Percentiles rank a stretch among this genome's conserved stretches.
Conservation (phyloP, 2,797 vertebrate species). For the Siniperca obscura region DNA sequence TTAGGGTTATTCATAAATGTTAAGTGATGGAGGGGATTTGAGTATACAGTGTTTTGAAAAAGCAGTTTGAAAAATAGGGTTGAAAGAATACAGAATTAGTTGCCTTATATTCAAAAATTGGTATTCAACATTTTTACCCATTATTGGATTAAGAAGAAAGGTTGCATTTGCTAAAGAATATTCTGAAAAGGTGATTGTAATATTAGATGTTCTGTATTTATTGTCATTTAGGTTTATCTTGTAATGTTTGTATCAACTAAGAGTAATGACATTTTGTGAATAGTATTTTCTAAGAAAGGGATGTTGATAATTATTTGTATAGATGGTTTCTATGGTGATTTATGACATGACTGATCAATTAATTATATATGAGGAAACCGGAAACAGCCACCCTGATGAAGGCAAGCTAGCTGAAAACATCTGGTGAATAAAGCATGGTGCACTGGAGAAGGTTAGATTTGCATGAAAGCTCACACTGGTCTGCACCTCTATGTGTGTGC, state of each 20-base stretch:
- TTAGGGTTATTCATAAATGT: not conserved
- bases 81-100: not conserved
- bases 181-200: not conserved
- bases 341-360: not conserved
- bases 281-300: not conserved
- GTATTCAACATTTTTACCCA: not conserved
- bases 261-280: not conserved
- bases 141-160: not conserved
- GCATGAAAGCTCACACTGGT: not conserved
- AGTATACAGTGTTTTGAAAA: not conserved
- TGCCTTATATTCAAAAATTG: not conserved
- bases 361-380: not conserved
- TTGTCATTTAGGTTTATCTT: not conserved
- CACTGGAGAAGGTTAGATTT: not conserved
- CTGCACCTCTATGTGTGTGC: not conserved
- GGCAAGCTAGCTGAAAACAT: not conserved
- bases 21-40: not conserved
- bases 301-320: not conserved
- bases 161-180: not conserved
- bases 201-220: not conserved
- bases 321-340: not conserved
- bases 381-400: not conserved
- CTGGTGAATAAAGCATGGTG: not conserved
- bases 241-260: not conserved
- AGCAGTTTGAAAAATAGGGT: not conserved